Base-by-base conservation (phyloP, 92 coral and sea anemone species). In the Actinernus sp. region DNA sequence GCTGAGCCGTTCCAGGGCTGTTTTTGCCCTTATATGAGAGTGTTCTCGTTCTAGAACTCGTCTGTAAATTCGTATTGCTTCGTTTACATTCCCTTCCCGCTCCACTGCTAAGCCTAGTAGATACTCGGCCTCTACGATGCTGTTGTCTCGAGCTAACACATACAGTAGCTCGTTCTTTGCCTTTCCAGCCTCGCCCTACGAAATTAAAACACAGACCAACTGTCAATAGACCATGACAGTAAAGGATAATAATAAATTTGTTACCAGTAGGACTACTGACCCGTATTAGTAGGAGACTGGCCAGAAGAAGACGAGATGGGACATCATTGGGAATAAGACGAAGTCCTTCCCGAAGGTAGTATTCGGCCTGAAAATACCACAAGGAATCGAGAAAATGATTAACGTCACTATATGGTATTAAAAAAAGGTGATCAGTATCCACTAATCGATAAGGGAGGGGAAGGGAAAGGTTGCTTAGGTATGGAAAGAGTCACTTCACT, bases 101-200 rank as follows among this genome's bases (percentile, higher is more conserved):
- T 88, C 88, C 19, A 89, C 46, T 22, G 70, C 63, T 21, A 50
- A 43, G 16, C 88, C 96, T 28, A 89, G 75, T 22, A 82, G 32
- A 36, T 66, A 85, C 40, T 79, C 79, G 13, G 88, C 87, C 25
- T 70, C 75, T 31, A 21, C 46, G 56, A 63, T 85, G 69, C 69
- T 4, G 7, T 74, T 39, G 43, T 79, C 87, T 37, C 63, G 68
- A 22, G 37, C 31, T 45, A 85, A 65, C 14, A 85, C 26, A 38
- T 57, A 43, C 27, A 71, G 86, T 9, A 74, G 33, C 46, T 89
- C 88, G 4, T 45, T 28, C 44, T 74, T 81, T 31, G 96, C 96
- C 20, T 44, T 33, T 49, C 63, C 77, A n/a, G 80, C 38, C 46
- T 89, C 55, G 26, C 70, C 77, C 96, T 89, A 49, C 12, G 27